Evolutionary conservation across 1,140 invertebrate genomes (phyloP).

Genomic region (Caerostris darwini): DNA sequence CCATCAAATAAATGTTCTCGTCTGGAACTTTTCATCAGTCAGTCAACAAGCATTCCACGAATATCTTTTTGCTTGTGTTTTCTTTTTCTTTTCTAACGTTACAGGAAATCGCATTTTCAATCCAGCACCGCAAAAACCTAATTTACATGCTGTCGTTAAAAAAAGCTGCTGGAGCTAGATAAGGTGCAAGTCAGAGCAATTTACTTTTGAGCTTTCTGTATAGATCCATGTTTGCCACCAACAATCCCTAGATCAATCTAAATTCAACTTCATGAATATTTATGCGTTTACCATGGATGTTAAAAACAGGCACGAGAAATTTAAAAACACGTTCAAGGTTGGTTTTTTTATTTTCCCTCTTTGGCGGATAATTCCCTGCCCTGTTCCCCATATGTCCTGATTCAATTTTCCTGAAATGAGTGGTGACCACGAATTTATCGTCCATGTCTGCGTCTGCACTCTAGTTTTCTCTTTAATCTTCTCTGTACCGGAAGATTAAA

Average conservation of each 20-base stretch:
- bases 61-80: not conserved
- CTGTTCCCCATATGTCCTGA: not conserved
- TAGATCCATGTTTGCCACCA: not conserved
- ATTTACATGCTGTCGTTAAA: slow-evolving; percentile 39
- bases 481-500: not conserved
- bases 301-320: slow-evolving; percentile 10
- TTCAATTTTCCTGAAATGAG: not conserved
- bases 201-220: not conserved
- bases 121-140: not conserved
- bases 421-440: not conserved
- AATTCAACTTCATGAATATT: slow-evolving; percentile 36
- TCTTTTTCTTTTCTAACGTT: not conserved
- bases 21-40: not conserved
- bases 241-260: not conserved
- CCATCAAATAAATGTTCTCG: not conserved
- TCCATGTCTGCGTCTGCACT: not conserved
- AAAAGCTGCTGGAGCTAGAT: slow-evolving; percentile 39
- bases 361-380: not conserved
- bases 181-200: not conserved
- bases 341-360: not conserved
- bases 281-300: slow-evolving; percentile 11
- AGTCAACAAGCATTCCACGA: slow-evolving; percentile 7
- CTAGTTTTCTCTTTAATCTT: not conserved
- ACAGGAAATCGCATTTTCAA: slow-evolving; percentile 41
- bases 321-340: slow-evolving; percentile 5